Evolutionary conservation across 2,888 invertebrate species (phyloP).

Genomic region (Polydesmus complanatus): DNA sequence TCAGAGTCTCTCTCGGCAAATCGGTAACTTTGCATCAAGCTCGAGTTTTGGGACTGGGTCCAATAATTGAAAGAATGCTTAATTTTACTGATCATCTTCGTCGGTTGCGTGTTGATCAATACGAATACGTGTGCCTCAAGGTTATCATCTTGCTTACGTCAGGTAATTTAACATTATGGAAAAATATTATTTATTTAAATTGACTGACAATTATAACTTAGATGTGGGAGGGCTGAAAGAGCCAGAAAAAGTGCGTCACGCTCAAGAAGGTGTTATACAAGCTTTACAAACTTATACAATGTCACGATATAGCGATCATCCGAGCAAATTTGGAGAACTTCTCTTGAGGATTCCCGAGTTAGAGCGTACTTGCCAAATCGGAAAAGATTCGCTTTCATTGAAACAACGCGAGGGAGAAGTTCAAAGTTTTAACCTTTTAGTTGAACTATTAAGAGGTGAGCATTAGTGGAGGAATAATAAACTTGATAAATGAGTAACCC

Average conservation of each 20-base stretch:
- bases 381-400: conserved; percentile 78
- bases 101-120: conserved; percentile 76
- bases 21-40: conserved; percentile 52
- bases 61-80: conserved; percentile 83
- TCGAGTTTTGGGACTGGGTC: conserved; percentile 47
- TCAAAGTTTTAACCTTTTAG: conserved; percentile 81
- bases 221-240: conserved; percentile 86
- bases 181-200: background rate
- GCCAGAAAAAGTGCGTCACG: conserved; percentile 82
- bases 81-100: conserved; percentile 86
- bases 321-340: conserved; percentile 88
- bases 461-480: conserved; percentile 37
- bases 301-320: conserved; percentile 78
- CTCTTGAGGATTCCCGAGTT: conserved; percentile 84
- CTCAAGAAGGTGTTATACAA: conserved; percentile 85
- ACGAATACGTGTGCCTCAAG: conserved; percentile 94
- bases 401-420: conserved; percentile 81
- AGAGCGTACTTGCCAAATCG: conserved; percentile 86
- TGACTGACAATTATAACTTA: conserved; percentile 31
- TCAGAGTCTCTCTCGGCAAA: conserved; percentile 39
- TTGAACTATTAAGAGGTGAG: conserved; percentile 88
- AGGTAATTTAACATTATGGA: conserved; percentile 42
- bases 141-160: conserved; percentile 82
- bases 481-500: background rate
- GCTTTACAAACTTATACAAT: conserved; percentile 83